A percentile compares a stretch with the other conserved stretches of the same genome.
Evolutionary conservation across 1,140 invertebrate species (phyloP).

Genomic region (Bathynomus jamesi): DNA sequence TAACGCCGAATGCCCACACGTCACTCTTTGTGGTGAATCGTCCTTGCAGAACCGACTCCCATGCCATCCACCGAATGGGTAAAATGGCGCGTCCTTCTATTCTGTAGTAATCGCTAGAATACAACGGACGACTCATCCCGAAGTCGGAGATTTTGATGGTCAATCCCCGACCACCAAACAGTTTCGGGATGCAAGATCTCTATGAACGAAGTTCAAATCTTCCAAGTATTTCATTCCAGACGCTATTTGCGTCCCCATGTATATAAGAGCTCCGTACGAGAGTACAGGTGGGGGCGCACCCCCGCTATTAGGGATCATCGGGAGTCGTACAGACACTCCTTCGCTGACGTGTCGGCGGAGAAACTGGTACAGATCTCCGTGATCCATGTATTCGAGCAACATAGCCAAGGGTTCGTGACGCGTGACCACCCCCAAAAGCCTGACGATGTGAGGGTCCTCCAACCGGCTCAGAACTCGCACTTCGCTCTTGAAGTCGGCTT

Average conservation of each 20-base stretch:
- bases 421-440: constrained; percentile 32
- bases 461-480: constrained; percentile 46
- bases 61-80: constrained; percentile 38
- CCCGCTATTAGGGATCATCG: not conserved
- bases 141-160: constrained; percentile 52
- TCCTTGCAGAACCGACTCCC: constrained; percentile 48
- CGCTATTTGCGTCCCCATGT: constrained; percentile 64
- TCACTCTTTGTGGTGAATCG: constrained; percentile 77
- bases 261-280: constrained; percentile 57
- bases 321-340: constrained; percentile 49
- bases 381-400: constrained; percentile 36
- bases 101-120: constrained; percentile 53
- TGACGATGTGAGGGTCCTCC: constrained; percentile 43
- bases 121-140: constrained; percentile 52
- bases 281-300: constrained; percentile 42
- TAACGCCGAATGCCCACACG: constrained; percentile 81
- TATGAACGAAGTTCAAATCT: constrained; percentile 66
- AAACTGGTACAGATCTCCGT: constrained; percentile 38
- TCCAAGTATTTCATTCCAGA: constrained; percentile 79
- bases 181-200: constrained; percentile 62
- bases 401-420: constrained; percentile 45
- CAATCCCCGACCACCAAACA: constrained; percentile 42
- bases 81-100: constrained; percentile 60
- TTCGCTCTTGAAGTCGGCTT: constrained; percentile 48
- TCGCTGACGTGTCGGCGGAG: constrained; percentile 60